A percentile compares a stretch with the other conserved stretches of the same genome.
These are phyloP conservation scores for Petrolisthes manimaculis DNA, from an alignment of 2,888 invertebrate genomes.

Conservation along the genomic window DNA sequence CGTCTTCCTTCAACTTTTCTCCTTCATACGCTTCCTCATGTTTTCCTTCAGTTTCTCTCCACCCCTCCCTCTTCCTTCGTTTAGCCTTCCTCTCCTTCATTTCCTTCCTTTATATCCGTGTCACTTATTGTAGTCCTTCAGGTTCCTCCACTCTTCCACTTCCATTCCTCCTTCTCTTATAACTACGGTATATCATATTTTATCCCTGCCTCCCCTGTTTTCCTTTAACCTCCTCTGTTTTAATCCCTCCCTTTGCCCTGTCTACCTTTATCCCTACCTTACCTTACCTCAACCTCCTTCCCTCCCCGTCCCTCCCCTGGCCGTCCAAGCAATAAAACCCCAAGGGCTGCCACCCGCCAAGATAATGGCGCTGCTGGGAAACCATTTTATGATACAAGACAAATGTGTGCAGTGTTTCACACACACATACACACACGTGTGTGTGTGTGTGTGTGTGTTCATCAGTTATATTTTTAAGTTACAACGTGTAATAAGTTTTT, in stretches of 20 bases:
- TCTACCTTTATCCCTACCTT: not conserved
- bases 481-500: too few relatives aligned
- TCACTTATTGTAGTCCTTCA: not conserved
- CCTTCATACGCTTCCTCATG: not conserved
- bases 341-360: not conserved
- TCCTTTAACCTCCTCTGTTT: too few relatives aligned
- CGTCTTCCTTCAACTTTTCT: not conserved
- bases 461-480: too few relatives aligned
- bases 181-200: too few relatives aligned
- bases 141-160: not conserved
- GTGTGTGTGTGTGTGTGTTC: not conserved
- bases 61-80: not conserved
- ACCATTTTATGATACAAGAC: constrained; percentile 5
- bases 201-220: too few relatives aligned
- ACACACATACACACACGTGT: constrained; percentile 2
- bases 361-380: constrained; percentile 6
- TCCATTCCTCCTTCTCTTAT: not conserved
- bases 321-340: not conserved
- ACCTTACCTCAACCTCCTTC: not conserved
- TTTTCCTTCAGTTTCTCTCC: not conserved
- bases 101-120: not conserved
- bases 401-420: constrained; percentile 33
- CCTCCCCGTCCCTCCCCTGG: not conserved
- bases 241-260: too few relatives aligned
- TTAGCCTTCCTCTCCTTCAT: not conserved